A percentile compares a stretch with the other conserved stretches of the same genome.
phyloP scores from a whole-genome alignment of 1,140 invertebrate genomes.

The Eubasilissa regina region DNA sequence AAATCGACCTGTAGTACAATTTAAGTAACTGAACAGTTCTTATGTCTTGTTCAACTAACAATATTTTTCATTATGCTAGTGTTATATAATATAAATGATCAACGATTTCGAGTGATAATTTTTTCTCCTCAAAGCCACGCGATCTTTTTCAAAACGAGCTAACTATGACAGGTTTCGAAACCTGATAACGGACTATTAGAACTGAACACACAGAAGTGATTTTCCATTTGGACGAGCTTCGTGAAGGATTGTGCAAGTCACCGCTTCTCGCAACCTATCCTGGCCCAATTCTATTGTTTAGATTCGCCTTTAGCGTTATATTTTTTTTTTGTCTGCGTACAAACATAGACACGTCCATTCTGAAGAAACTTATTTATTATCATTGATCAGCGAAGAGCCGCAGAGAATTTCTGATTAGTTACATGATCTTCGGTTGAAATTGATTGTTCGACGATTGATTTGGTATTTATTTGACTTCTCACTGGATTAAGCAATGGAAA shows the following conservation, averaged over 20 bases:
- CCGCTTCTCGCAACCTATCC: constrained; percentile 25
- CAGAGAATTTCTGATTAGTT: constrained; percentile 18
- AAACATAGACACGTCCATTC: background rate
- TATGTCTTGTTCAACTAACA: too few species aligned
- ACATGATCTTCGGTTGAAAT: constrained; percentile 32
- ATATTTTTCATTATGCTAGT: too few species aligned
- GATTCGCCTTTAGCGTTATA: background rate
- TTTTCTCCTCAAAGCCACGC: too few species aligned
- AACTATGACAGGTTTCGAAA: background rate
- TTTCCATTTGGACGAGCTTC: constrained; percentile 17
- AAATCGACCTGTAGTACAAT: too few species aligned
- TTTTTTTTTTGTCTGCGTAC: background rate
- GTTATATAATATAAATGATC: too few species aligned
- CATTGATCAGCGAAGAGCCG: background rate
- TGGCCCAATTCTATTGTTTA: constrained; percentile 33
- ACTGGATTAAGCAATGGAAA: too few species aligned
- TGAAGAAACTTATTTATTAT: constrained; percentile 29
- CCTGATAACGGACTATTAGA: constrained; percentile 23
- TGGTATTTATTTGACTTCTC: background rate
- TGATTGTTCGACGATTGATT: constrained; percentile 15
- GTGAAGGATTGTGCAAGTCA: constrained; percentile 34
- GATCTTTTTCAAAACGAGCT: background rate
- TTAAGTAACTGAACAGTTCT: too few species aligned
- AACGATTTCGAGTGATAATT: too few species aligned
- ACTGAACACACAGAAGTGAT: constrained; percentile 31